phyloP scores from a whole-genome alignment of 2,888 invertebrate species.

The Cerceris rybyensis region DNA sequence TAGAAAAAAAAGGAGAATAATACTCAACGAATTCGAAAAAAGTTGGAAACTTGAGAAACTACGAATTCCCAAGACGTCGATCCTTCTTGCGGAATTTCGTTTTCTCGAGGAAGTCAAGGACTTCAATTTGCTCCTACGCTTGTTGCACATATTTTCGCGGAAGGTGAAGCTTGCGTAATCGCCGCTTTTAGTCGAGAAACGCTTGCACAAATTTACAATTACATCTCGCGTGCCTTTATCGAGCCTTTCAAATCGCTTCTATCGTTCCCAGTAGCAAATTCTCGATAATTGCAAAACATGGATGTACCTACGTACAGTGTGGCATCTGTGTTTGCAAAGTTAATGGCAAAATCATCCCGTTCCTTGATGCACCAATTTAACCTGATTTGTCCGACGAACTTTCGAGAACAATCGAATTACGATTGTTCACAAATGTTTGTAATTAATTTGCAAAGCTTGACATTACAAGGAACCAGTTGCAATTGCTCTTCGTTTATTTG shows the following conservation, averaged over 20 bases:
- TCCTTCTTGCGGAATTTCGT: background rate
- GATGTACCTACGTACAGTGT: constrained; percentile 23
- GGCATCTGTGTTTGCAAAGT: constrained; percentile 50
- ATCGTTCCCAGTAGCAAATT: constrained; percentile 45
- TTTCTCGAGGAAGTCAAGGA: background rate
- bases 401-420: background rate
- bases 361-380: constrained; percentile 1
- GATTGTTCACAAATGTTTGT: background rate
- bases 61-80: background rate
- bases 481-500: too few relatives aligned
- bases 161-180: constrained; percentile 57
- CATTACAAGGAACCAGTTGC: background rate
- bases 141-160: background rate
- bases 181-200: constrained; percentile 37
- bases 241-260: constrained; percentile 75
- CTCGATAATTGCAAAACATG: constrained; percentile 76
- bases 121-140: background rate
- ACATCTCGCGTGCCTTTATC: constrained; percentile 75
- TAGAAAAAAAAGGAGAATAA: too few relatives aligned
- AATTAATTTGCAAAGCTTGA: background rate
- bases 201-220: constrained; percentile 75
- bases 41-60: background rate
- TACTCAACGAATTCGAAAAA: background rate
- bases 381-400: background rate
- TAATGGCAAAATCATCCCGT: constrained; percentile 63